Conservation (phyloP, 2,113 vertebrate species). For the Dascyllus trimaculatus region DNA sequence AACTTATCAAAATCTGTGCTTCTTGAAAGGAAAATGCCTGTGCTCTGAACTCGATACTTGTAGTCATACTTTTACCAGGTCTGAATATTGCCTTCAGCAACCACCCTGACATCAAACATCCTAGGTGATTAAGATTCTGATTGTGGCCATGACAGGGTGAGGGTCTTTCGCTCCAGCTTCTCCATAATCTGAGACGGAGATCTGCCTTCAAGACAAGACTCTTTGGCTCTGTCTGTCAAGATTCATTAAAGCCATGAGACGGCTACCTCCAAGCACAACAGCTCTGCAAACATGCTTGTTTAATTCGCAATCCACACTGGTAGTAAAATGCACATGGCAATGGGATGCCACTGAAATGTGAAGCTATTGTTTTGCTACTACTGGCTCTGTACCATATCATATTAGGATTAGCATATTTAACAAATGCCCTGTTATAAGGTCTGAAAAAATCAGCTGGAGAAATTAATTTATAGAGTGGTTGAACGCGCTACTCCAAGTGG, state of each 20-base stretch:
- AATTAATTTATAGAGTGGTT: not conserved
- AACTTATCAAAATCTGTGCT: slow-evolving; percentile 33
- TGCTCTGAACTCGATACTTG: slow-evolving; percentile 5
- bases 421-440: not conserved
- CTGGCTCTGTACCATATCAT: not conserved
- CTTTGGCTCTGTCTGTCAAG: slow-evolving; percentile 35
- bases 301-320: no score
- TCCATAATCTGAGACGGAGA: slow-evolving; percentile 17
- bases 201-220: not conserved
- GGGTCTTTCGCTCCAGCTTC: not conserved
- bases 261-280: not conserved
- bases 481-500: not conserved
- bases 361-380: not conserved
- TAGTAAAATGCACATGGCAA: not conserved
- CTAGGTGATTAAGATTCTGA: not conserved
- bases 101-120: not conserved
- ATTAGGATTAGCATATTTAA: slow-evolving; percentile 3
- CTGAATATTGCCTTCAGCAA: not conserved
- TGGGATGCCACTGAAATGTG: not conserved
- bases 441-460: not conserved
- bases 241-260: not conserved
- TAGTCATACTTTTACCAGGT: not conserved
- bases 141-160: not conserved
- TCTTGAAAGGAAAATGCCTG: not conserved
- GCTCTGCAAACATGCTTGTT: not conserved